Base-by-base conservation (phyloP, 2,113 vertebrate genomes). In the Hippocampus comes region DNA sequence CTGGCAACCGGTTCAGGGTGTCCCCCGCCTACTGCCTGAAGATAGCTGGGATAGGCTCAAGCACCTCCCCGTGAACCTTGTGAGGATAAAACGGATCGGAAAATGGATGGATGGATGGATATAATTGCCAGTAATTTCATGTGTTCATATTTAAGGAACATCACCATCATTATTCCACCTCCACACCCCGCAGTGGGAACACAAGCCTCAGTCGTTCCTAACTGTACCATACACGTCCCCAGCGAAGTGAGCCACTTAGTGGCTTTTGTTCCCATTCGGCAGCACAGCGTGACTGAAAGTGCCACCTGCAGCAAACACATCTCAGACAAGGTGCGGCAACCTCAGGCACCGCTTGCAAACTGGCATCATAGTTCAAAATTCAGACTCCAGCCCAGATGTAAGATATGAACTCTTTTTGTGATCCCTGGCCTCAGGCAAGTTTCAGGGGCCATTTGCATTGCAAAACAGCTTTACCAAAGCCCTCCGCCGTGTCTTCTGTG, bases 401-500 rank as follows among this genome's bases (percentile, higher is more conserved):
- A 65, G 41, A 65, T 46, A 17, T 25, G 41, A 48, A 65, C 11
- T 48, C 63, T 46, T 46, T 65, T 65, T 46, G 63, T 46, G 42
- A 23, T 65, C 42, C 12, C 42, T 65, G 42, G 63, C 63, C 63
- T 46, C 41, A 7, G 63, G 63, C 63, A 25, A 42, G n/a, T 46
- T 46, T 65, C n/a, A 10, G 63, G n/a, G 63, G 12, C 42, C 42
- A 65, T 65, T 46, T 25, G 42, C 63, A 65, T 88, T 53, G 81
- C 80, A 84, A 34, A 65, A 25, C 63, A 65, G 63, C 63, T 34
- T 25, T 68, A 81, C 86, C 80, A 88, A 86, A 67, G 48, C 72
- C 74, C 79, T 55, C 59, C 78, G 49, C 67, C 55, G 7, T 55
- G 60, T n/a, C 64, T 69, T 81, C 72, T 55, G 61, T 57, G 53